phyloP scores from a whole-genome alignment of 2,113 vertebrate species.

The Thryonomys swinderianus region DNA sequence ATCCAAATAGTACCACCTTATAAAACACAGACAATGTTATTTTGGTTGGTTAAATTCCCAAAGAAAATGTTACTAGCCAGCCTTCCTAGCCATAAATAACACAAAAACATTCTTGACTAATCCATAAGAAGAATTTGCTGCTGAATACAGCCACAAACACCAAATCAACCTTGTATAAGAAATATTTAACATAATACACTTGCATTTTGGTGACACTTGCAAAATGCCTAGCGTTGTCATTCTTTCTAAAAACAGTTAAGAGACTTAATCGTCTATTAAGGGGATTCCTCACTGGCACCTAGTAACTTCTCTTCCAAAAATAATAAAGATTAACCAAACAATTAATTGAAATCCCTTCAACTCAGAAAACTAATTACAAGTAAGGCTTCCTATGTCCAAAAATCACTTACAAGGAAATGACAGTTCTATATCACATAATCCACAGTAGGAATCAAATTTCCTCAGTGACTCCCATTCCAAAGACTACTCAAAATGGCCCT shows the following conservation, averaged over 20 bases:
- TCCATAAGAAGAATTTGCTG: conserved; percentile 24
- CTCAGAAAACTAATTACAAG: conserved; percentile 68
- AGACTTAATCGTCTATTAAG: conserved; percentile 40
- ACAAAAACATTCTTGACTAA: conserved; percentile 30
- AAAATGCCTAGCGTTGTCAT: conserved; percentile 50
- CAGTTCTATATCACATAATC: background rate
- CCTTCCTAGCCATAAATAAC: background rate
- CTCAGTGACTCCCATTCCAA: background rate
- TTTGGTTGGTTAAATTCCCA: background rate
- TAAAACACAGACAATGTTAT: background rate
- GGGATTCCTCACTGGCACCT: background rate
- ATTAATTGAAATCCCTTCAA: conserved; percentile 72
- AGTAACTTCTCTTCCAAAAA: conserved; percentile 63
- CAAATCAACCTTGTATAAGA: conserved; percentile 50
- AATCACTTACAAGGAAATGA: conserved; percentile 3
- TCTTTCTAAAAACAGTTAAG: conserved; percentile 61
- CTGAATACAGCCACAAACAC: conserved; percentile 17
- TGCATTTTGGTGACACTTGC: conserved; percentile 48
- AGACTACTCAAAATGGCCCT: background rate
- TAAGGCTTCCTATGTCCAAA: conserved; percentile 41
- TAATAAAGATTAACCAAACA: conserved; percentile 70
- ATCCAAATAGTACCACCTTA: background rate
- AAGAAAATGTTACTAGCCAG: background rate
- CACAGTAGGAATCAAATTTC: background rate
- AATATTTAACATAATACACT: conserved; percentile 42